Evolutionary conservation across 2,113 vertebrate species (phyloP).

Genomic region (Gymnogyps californianus): DNA sequence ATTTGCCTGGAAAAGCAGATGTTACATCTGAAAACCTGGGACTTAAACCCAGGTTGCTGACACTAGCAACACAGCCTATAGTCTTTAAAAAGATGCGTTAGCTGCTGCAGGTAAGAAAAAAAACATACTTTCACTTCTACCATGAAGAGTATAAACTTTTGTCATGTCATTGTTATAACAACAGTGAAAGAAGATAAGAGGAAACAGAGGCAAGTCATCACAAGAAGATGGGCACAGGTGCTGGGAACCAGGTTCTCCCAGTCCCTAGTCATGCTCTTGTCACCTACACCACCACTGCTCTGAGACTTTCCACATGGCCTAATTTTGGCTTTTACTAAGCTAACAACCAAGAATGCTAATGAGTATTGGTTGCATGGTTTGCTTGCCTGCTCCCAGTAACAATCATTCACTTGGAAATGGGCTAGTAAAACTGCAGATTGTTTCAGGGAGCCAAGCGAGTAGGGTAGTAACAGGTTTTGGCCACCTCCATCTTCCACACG

Average conservation of each 20-base stretch:
- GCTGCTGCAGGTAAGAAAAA: neutral
- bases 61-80: neutral
- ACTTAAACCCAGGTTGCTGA: neutral
- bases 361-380: neutral
- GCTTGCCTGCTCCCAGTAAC: neutral
- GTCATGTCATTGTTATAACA: neutral
- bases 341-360: neutral
- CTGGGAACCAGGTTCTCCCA: neutral
- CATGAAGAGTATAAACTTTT: neutral
- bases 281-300: neutral
- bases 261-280: neutral
- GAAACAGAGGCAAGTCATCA: neutral
- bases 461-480: neutral
- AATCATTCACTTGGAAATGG: neutral
- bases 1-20: neutral
- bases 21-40: neutral
- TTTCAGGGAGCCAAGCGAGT: neutral
- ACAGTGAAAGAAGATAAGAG: neutral
- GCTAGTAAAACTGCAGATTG: neutral
- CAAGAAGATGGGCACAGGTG: neutral
- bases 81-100: neutral
- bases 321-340: neutral
- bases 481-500: neutral
- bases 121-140: neutral
- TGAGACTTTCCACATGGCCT: neutral